These are phyloP conservation scores for Daubentonia madagascariensis DNA, from an alignment of 2,113 vertebrate genomes.

Conservation along the genomic window DNA sequence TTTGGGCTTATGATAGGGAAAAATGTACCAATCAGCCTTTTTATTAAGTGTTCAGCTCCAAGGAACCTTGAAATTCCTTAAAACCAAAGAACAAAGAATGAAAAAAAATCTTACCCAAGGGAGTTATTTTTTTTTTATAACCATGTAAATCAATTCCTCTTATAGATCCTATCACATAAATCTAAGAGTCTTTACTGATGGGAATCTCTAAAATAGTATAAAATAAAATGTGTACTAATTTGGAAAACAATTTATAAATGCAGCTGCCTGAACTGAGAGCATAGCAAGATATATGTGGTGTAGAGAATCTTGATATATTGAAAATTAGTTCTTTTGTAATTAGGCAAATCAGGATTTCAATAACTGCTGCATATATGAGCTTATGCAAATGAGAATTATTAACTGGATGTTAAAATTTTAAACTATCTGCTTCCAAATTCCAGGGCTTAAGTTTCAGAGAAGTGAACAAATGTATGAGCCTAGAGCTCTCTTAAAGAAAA, in stretches of 20 bases:
- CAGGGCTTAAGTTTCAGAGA: neutral
- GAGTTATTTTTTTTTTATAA: neutral
- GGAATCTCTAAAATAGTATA: slow-evolving; percentile 27
- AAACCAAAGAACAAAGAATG: neutral
- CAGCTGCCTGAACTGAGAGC: neutral
- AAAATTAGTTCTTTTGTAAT: slow-evolving; percentile 32
- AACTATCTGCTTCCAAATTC: slow-evolving; percentile 4
- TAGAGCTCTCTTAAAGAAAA: neutral
- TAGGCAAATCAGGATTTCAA: neutral
- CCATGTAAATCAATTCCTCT: neutral
- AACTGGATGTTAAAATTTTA: neutral
- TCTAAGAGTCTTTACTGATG: neutral
- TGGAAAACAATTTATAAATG: slow-evolving; percentile 18
- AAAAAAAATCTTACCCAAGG: neutral
- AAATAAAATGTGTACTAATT: slow-evolving; percentile 44
- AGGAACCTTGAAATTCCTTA: neutral
- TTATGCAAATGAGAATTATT: neutral
- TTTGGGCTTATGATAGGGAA: neutral
- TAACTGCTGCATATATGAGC: neutral
- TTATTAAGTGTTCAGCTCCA: neutral
- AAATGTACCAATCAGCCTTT: neutral
- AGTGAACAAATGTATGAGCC: neutral
- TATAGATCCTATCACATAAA: neutral
- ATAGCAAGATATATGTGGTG: neutral
- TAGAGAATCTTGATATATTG: neutral